Evolutionary conservation across 1,140 invertebrate genomes (phyloP).

Genomic region (Conopomorpha cramerella): DNA sequence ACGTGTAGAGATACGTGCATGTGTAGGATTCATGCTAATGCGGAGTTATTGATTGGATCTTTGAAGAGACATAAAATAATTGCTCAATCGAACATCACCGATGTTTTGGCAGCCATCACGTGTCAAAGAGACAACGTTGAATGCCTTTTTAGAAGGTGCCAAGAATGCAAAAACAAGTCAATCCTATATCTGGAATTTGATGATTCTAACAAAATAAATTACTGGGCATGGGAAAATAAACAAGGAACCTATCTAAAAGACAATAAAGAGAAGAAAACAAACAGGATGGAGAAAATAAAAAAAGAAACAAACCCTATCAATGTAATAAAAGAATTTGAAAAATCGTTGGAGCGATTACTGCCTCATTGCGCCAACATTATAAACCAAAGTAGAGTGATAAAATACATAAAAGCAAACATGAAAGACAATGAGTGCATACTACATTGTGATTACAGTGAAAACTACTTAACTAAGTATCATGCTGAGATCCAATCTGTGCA

Average conservation of each 20-base stretch:
- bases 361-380: not conserved
- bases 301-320: not conserved
- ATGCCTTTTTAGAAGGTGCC: not conserved
- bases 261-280: not conserved
- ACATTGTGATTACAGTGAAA: constrained; percentile 1
- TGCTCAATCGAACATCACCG: too few species aligned
- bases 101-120: too few species aligned
- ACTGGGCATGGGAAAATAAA: not conserved
- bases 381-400: not conserved
- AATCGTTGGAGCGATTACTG: not conserved
- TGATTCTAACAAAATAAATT: not conserved
- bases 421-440: not conserved
- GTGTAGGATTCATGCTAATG: constrained; percentile 2
- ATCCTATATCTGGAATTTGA: not conserved
- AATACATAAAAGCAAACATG: not conserved
- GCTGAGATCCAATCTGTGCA: not conserved
- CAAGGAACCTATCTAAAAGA: not conserved
- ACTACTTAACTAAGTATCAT: not conserved
- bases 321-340: not conserved
- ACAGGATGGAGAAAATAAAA: constrained; percentile 1
- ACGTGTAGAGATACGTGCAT: constrained; percentile 1
- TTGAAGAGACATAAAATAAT: not conserved
- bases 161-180: not conserved
- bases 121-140: not conserved
- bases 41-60: not conserved